These are phyloP conservation scores for Parasteatoda tepidariorum DNA, from an alignment of 1,140 invertebrate genomes.

Conservation along the genomic window DNA sequence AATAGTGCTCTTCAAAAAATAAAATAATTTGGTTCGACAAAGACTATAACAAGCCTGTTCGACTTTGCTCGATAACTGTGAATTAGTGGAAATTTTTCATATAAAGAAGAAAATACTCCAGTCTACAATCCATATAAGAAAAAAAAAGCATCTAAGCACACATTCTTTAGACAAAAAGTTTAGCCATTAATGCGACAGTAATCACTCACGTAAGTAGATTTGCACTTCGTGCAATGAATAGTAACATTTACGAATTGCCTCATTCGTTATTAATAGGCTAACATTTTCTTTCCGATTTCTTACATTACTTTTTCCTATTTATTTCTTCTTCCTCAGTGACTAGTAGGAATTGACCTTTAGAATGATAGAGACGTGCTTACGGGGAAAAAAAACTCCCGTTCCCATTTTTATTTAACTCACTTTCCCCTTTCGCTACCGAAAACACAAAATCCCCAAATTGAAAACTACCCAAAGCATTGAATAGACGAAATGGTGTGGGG, in stretches of 20 bases:
- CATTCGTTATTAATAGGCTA: too few relatives aligned
- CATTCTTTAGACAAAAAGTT: background rate
- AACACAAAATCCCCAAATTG: slow-evolving; percentile 41
- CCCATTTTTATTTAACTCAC: slow-evolving; percentile 42
- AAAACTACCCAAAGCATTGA: slow-evolving; percentile 37
- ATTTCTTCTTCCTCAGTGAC: background rate
- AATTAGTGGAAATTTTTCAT: too few relatives aligned
- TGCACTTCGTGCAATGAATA: background rate
- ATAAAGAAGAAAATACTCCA: too few relatives aligned
- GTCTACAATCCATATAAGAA: too few relatives aligned
- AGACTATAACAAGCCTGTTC: too few relatives aligned
- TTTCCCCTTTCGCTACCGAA: background rate
- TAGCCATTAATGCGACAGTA: background rate
- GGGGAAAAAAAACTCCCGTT: slow-evolving; percentile 5
- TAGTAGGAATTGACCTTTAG: slow-evolving; percentile 19
- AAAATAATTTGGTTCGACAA: too few relatives aligned
- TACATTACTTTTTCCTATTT: background rate
- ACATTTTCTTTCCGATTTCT: background rate
- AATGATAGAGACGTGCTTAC: slow-evolving; percentile 32
- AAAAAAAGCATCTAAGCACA: too few relatives aligned
- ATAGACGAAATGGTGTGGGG: background rate
- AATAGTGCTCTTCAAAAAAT: too few relatives aligned
- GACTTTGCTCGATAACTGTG: too few relatives aligned
- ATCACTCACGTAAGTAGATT: background rate
- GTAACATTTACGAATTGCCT: too few relatives aligned